Conservation (phyloP, 2,888 invertebrate species). For the Aquatica leii region DNA sequence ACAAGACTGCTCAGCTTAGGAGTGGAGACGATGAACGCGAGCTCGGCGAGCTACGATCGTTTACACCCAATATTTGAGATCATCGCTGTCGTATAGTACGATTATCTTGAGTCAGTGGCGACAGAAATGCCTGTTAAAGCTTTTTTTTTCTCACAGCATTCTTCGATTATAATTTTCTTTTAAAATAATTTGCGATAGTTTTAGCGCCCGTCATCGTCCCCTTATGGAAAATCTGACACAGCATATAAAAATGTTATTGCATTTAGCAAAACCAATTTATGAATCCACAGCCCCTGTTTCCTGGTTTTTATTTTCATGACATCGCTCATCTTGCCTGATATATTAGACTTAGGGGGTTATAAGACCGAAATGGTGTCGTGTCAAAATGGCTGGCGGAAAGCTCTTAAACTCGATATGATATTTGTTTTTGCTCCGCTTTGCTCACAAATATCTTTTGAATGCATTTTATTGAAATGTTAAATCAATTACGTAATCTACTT, state of each 20-base stretch:
- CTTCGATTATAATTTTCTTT: conserved; percentile 17
- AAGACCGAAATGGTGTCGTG: conserved; percentile 18
- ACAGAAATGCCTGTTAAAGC: conserved; percentile 26
- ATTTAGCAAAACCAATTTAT: conserved; percentile 39
- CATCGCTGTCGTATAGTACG: conserved; percentile 33
- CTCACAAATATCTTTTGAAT: too few relatives aligned
- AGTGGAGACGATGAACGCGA: conserved; percentile 35
- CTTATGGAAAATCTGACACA: conserved; percentile 29
- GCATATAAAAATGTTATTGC: conserved; percentile 38
- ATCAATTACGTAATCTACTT: too few relatives aligned
- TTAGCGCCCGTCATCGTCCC: conserved; percentile 26
- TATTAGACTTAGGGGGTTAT: conserved; percentile 27
- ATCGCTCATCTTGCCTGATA: conserved; percentile 36
- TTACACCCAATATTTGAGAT: conserved; percentile 45
- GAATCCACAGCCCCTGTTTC: conserved; percentile 38
- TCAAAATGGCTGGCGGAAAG: conserved; percentile 13
- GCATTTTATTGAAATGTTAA: too few relatives aligned
- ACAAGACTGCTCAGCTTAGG: conserved; percentile 45
- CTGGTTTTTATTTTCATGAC: conserved; percentile 37
- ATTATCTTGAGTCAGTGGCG: conserved; percentile 33
- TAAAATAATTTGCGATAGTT: conserved; percentile 18
- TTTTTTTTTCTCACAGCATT: conserved; percentile 12
- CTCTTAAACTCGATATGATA: conserved; percentile 8
- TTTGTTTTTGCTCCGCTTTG: too few relatives aligned
- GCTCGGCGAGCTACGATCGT: conserved; percentile 35